Percentiles rank a stretch among this genome's conserved stretches.
These are phyloP conservation scores for Morone chrysops DNA, from an alignment of 2,113 vertebrate species.

Conservation along the genomic window DNA sequence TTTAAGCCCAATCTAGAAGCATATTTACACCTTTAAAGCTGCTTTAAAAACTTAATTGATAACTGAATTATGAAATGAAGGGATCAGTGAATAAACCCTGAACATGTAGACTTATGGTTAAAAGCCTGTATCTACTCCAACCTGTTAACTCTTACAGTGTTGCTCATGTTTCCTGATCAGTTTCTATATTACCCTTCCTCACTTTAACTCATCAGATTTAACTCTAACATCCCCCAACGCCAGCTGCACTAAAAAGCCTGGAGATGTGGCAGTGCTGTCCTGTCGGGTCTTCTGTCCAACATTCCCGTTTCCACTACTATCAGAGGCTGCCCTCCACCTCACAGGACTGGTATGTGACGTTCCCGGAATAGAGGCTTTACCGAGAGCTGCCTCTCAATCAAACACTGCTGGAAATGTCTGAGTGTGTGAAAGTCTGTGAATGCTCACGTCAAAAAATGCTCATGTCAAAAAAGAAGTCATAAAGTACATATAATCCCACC, in stretches of 20 bases:
- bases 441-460: background rate
- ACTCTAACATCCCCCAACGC: background rate
- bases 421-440: too few relatives aligned
- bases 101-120: too few relatives aligned
- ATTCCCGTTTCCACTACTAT: conserved; percentile 27
- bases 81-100: too few relatives aligned
- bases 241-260: background rate
- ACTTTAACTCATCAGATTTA: background rate
- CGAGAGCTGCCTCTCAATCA: background rate
- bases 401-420: background rate
- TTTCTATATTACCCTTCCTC: background rate
- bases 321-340: conserved; percentile 55
- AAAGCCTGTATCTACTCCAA: too few relatives aligned
- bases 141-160: background rate
- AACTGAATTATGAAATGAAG: too few relatives aligned
- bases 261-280: background rate
- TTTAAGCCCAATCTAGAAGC: too few relatives aligned
- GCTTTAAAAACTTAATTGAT: too few relatives aligned
- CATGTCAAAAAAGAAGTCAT: background rate
- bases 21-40: too few relatives aligned
- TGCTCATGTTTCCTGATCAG: background rate
- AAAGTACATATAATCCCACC: background rate
- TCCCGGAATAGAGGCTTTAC: conserved; percentile 67
- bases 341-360: conserved; percentile 67
- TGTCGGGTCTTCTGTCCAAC: background rate